Evolutionary conservation across 2,113 vertebrate genomes (phyloP), one percentile per base, ranked within the genome.

Genomic region (Gnathonemus longibarbis): DNA sequence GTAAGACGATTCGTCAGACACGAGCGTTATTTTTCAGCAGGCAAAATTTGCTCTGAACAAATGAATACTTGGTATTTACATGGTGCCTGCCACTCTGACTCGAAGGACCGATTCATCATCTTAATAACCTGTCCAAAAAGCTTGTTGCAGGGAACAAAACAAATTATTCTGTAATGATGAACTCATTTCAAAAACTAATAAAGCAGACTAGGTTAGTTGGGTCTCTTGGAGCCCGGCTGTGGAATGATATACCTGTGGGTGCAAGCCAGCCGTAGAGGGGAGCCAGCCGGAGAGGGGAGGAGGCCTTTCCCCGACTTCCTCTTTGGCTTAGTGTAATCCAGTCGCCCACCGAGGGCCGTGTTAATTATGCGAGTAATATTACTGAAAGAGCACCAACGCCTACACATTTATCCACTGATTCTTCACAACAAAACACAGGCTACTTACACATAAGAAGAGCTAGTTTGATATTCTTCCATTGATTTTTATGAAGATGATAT

Each of bases 101-200:
- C 80, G 42, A 5, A 5, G 52, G 27, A 42, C 39, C 39, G 1
- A 89, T 62, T 42, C 89, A 89, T 85, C 77, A 84, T 62, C n/a
- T 53, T 89, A 85, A 89, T 89, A 85, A 85, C 80, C 88, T 85
- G 39, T 85, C 89, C 39, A 48, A 85, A 39, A 62, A 80, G 77
- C 80, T 84, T 89, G 89, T 84, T 89, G 77, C 39, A 48, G 80
- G 50, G 49, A 53, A 9, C 19, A 27, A 27, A n/a, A 52, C 48
- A 50, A 89, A 84, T 84, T 50, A 53, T 24, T 45, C 74, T 17
- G 50, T 83, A 50, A 35, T 50, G 27, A 56, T 27, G 84, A 56
- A 56, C 74, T 89, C 49, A 85, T 85, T 89, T 53, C 9, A 27
- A 84, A 80, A 88, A 89, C 87, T 84, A 84, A 90, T 90, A 84